These are phyloP conservation scores for Tapirus terrestris DNA, from an alignment of 2,113 vertebrate species.

Conservation along the genomic window DNA sequence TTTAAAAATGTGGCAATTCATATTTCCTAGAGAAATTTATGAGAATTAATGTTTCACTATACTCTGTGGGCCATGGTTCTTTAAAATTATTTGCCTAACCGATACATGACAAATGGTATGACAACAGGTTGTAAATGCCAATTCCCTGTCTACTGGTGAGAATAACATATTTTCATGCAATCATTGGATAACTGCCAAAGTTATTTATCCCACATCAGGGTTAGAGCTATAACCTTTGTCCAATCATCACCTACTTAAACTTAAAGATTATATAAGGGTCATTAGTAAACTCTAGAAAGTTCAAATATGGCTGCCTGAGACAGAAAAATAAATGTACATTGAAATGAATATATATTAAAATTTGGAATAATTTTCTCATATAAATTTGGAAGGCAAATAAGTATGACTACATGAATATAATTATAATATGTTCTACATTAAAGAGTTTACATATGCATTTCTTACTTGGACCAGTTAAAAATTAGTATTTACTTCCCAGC, in stretches of 20 bases:
- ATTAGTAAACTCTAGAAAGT: background rate
- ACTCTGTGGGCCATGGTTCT: background rate
- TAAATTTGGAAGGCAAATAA: background rate
- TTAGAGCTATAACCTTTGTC: background rate
- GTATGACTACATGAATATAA: background rate
- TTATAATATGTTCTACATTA: background rate
- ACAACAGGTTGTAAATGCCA: background rate
- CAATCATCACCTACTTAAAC: background rate
- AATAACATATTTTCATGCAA: background rate
- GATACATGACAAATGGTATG: background rate
- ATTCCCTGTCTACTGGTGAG: background rate
- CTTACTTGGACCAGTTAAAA: background rate
- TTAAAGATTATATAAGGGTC: background rate
- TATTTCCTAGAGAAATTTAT: background rate
- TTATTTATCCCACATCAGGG: background rate
- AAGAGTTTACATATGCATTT: background rate
- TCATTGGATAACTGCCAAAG: background rate
- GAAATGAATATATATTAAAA: constrained; percentile 8
- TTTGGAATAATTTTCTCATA: background rate
- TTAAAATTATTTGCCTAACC: background rate
- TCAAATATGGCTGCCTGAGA: background rate
- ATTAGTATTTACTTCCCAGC: background rate
- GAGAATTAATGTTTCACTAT: background rate
- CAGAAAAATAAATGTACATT: background rate
- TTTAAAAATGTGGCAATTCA: background rate